phyloP scores from a whole-genome alignment of 2,113 vertebrate genomes.

The Brachionichthys hirsutus region DNA sequence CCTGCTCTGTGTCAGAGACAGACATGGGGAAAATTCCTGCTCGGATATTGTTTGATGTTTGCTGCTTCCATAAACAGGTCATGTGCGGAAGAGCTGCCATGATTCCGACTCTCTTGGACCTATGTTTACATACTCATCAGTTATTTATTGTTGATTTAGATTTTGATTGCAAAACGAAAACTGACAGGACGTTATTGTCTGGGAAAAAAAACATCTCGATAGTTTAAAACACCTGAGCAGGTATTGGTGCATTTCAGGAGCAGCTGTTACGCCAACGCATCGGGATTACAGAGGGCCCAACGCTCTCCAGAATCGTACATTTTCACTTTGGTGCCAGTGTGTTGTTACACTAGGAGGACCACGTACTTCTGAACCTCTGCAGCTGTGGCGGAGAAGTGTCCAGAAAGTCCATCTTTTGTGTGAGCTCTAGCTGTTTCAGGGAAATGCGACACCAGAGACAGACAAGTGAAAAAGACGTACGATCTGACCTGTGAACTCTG shows the following conservation, averaged over 20 bases:
- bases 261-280: too few relatives aligned
- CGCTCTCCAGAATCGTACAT: background rate
- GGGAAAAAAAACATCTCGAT: background rate
- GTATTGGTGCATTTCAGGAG: background rate
- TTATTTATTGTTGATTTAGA: constrained; percentile 4
- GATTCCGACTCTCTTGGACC: background rate
- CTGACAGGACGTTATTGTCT: too few relatives aligned
- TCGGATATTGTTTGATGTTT: constrained; percentile 13
- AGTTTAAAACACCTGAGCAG: background rate
- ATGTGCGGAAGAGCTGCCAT: background rate
- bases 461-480: constrained; percentile 29
- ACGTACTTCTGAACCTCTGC: constrained; percentile 45
- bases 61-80: constrained; percentile 6
- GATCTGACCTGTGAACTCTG: constrained; percentile 50
- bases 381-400: constrained; percentile 43
- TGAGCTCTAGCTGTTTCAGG: constrained; percentile 48
- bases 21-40: constrained; percentile 28
- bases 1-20: constrained; percentile 44
- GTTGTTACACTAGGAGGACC: constrained; percentile 11
- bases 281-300: too few relatives aligned
- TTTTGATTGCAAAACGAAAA: background rate
- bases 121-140: background rate
- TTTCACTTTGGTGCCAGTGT: too few relatives aligned
- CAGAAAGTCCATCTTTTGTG: constrained; percentile 50
- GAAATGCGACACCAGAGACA: constrained; percentile 56